Conservation (phyloP, 2,113 vertebrate species). For the Anthoscopus minutus region DNA sequence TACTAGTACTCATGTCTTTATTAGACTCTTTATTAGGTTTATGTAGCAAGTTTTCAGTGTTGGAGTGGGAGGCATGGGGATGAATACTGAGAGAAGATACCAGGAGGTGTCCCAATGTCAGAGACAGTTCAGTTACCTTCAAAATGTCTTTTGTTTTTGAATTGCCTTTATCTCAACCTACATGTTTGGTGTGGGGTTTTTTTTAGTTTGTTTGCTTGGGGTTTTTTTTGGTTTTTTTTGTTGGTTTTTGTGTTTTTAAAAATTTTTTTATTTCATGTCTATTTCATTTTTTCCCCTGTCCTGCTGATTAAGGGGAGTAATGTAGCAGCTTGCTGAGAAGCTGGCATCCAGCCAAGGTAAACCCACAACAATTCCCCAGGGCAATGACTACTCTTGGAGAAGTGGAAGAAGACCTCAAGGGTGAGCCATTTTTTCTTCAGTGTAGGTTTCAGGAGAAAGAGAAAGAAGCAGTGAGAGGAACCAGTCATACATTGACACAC, state of each 20-base stretch:
- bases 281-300: not conserved
- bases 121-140: not conserved
- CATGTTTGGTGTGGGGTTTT: not conserved
- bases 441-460: not conserved
- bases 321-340: not conserved
- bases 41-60: not conserved
- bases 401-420: not conserved
- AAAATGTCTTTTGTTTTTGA: not conserved
- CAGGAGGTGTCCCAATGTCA: not conserved
- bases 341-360: not conserved
- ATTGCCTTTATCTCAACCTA: not conserved
- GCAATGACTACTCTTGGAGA: not conserved
- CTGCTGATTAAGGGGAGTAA: not conserved
- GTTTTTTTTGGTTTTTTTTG: not conserved
- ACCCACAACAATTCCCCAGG: not conserved
- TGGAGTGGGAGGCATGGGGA: fast-evolving
- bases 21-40: not conserved
- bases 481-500: not conserved
- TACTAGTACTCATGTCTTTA: not conserved
- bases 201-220: not conserved
- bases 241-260: not conserved
- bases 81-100: not conserved
- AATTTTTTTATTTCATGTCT: not conserved
- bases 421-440: not conserved
- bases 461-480: not conserved